Base-by-base conservation (phyloP, 2,888 invertebrate species). In the Cerastis leucographa region DNA sequence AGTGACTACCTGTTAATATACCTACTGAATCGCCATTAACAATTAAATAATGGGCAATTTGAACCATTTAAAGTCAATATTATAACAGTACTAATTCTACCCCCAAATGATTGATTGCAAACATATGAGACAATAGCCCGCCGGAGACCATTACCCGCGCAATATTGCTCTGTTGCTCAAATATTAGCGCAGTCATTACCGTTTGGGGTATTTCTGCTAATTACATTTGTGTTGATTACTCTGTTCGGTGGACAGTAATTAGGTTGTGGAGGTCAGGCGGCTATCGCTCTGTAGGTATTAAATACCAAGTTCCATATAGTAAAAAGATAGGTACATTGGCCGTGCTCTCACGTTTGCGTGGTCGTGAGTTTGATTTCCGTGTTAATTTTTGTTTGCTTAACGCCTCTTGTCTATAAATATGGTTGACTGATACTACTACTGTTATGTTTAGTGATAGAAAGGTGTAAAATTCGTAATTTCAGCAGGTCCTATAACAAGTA, bases 171-270 rank as follows among this genome's bases (percentile, higher is more conserved):
- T 42, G 81, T 83, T 78, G 80, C 17, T 44, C 74, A 75, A 87
- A 87, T 84, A 85, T 82, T 83, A 46, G 56, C 69, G 17, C 61
- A 76, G 78, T 78, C 67, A 87, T 87, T 81, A 84, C 19, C 75
- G 46, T 77, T 82, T 70, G 59, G 75, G 59, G 61, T 51, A 54
- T 70, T 75, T 54, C 22, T 49, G 40, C 56, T 84, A 84, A 88
- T 88, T 80, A 83, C 72, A 71, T 66, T 78, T 80, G 64, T 64
- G 69, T 83, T 54, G 70, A 68, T 61, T 44, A 72, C 35, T 70
- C 29, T 44, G 29, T 67, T 81, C 11, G n/a, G 22, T 59, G 25
- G 25, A n/a, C 54, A 74, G 68, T 76, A 64, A 76, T 80, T 76
- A 46, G 2, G 35, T 59, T 73, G 22, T 25, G 25, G 8, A 67